Percentiles rank a stretch among this genome's conserved stretches.
phyloP scores from a whole-genome alignment of 2,888 invertebrate species.

The Portevinia maculata region DNA sequence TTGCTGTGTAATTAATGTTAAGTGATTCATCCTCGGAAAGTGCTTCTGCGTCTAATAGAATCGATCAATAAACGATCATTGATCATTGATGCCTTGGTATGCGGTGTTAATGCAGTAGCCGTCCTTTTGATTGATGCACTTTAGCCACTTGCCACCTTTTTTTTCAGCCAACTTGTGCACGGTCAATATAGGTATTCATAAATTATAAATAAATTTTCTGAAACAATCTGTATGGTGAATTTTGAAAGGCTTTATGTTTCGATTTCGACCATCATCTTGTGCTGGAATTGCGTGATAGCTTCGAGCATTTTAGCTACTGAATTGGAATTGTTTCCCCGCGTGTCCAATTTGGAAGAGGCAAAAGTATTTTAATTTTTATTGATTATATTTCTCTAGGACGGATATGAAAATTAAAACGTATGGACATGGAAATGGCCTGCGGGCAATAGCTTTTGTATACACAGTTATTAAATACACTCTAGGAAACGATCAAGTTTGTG shows the following conservation, averaged over 20 bases:
- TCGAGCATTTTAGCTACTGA: constrained; percentile 57
- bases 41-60: constrained; percentile 40
- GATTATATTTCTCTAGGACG: constrained; percentile 45
- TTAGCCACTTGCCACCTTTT: not conserved
- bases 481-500: constrained; percentile 19
- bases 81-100: constrained; percentile 22
- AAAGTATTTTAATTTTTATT: constrained; percentile 29
- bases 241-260: constrained; percentile 22
- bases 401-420: constrained; percentile 29
- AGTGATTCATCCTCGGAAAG: constrained; percentile 60
- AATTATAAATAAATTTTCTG: constrained; percentile 36
- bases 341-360: not conserved
- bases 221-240: constrained; percentile 53
- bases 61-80: constrained; percentile 62
- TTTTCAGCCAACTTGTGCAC: not conserved
- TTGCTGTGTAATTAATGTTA: constrained; percentile 75
- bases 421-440: constrained; percentile 1
- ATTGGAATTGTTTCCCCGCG: constrained; percentile 34
- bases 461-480: constrained; percentile 58
- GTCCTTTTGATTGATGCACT: constrained; percentile 41
- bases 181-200: constrained; percentile 21
- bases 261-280: constrained; percentile 31
- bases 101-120: constrained; percentile 28
- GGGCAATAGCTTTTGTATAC: constrained; percentile 33
- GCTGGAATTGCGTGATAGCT: constrained; percentile 44